phyloP scores from a whole-genome alignment of 2,888 invertebrate species.

The Lithosia quadra region DNA sequence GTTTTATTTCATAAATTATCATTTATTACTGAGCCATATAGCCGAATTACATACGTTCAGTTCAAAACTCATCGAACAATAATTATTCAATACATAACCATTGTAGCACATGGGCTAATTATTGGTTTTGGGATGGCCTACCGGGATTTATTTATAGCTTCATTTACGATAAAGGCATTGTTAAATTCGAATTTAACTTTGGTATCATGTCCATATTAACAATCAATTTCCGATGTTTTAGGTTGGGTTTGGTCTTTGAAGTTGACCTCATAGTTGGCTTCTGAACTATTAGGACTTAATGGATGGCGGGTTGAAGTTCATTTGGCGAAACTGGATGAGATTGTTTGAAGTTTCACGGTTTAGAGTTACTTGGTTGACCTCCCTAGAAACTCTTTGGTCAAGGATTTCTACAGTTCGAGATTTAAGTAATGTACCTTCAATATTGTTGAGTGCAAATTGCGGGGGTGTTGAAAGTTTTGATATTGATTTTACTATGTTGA shows the following conservation, averaged over 20 bases:
- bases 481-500: background rate
- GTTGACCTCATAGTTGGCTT: constrained; percentile 18
- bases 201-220: constrained; percentile 60
- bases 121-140: constrained; percentile 43
- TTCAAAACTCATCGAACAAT: constrained; percentile 33
- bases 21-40: background rate
- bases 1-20: background rate
- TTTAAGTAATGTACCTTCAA: constrained; percentile 1
- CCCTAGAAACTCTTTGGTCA: background rate
- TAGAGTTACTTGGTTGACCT: background rate
- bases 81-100: constrained; percentile 42
- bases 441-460: background rate
- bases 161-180: constrained; percentile 48
- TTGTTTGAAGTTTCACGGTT: background rate
- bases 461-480: background rate
- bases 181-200: constrained; percentile 63
- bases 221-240: constrained; percentile 66
- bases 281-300: constrained; percentile 15
- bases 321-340: constrained; percentile 1
- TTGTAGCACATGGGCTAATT: constrained; percentile 45
- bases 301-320: background rate
- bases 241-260: constrained; percentile 36
- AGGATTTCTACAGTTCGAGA: background rate
- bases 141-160: constrained; percentile 50
- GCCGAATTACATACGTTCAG: constrained; percentile 23